Base-by-base conservation (phyloP, 2,888 invertebrate genomes). In the Napeogenes inachia region DNA sequence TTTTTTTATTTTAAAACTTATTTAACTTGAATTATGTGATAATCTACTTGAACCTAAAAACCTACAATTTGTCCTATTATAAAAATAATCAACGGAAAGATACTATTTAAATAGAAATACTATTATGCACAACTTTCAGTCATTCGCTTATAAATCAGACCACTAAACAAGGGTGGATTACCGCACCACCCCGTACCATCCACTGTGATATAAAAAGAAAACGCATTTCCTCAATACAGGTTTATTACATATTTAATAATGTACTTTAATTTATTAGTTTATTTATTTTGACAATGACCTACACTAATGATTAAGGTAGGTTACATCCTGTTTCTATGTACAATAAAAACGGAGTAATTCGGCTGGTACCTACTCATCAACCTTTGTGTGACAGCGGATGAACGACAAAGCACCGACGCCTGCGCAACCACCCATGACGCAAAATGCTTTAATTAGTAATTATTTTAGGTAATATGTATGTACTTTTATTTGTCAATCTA, bases 281-380 rank as follows among this genome's bases (percentile, higher is more conserved):
- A 10, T 42, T 10, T 42, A 42, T 10, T 10, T 42, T 42, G 10
- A 10, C 10, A 30, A 30, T 46, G 32, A 46, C 45, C 13, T 45
- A 57, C 42, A 42, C 32, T 21, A 47, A 42, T 42, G 38, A 21
- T 13, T 13, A 21, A 13, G 13, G 13, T 47, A 58, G 59, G 59
- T 64, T 42, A 67, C 65, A 65, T 67, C 64, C 65, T 61, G 67
- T 47, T 35, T 12, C 56, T 66, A 65, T 79, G 74, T 70, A 73
- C 67, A 87, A 87, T 88, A 84, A 87, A 88, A 81, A 82, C 77
- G 73, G 60, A 71, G 73, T 81, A 83, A 84, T 80, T 75, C 71
- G 75, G 76, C 71, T 79, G 81, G 82, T 82, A 80, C 74, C 63
- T 64, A 68, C 70, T 64, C 60, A 53, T 32, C 53, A 56, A 32